Conservation (phyloP, 2,113 vertebrate species). For the Callipepla californica region DNA sequence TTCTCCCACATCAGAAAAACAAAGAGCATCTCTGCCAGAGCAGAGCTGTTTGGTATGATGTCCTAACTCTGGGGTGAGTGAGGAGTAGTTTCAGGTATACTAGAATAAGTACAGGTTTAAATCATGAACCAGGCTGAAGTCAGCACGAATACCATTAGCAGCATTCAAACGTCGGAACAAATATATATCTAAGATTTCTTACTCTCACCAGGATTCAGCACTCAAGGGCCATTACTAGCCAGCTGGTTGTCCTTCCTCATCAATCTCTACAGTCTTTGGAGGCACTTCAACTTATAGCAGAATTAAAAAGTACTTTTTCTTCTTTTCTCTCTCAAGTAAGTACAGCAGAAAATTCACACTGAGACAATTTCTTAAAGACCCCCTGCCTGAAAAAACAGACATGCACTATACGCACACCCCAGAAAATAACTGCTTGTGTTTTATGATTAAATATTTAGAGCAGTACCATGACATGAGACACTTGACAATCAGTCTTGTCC, state of each 20-base stretch:
- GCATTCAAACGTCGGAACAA: rapidly evolving
- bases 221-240: not conserved
- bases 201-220: not conserved
- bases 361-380: slow-evolving; percentile 3
- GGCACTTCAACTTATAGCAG: not conserved
- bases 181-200: not conserved
- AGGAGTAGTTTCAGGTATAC: not conserved
- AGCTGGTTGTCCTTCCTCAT: not conserved
- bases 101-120: not conserved
- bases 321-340: slow-evolving; percentile 1
- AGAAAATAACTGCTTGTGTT: not conserved
- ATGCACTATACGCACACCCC: rapidly evolving
- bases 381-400: slow-evolving; percentile 1
- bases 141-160: not conserved
- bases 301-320: not conserved
- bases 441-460: not conserved
- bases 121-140: not conserved
- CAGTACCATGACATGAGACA: rapidly evolving
- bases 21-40: not conserved
- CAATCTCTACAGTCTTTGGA: not conserved
- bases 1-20: too few species aligned
- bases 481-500: not conserved
- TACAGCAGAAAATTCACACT: not conserved
- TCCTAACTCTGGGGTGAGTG: not conserved
- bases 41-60: not conserved